Evolutionary conservation across 2,113 vertebrate genomes (phyloP), one percentile per base, ranked within the genome.

Genomic region (Oxyruncus cristatus): DNA sequence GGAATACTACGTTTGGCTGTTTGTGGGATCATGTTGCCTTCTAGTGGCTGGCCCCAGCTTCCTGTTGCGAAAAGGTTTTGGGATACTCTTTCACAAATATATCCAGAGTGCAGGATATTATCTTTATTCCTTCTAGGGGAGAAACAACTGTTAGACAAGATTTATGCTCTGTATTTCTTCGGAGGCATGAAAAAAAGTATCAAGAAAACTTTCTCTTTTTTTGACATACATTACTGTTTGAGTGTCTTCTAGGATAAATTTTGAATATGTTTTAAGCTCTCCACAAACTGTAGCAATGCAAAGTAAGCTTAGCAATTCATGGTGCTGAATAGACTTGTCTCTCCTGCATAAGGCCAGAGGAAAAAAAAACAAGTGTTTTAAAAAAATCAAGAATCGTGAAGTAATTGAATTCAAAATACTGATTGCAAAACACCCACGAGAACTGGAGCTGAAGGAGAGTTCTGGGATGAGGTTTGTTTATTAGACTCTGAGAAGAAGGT

Each of bases 1-100:
- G 37, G 9, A 88, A 18, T 23, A 17, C 9, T 39, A 28, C 39
- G 23, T 91, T 58, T 35, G 73, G 22, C 78, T 79, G 74, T 96
- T 80, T 26, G 84, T 96, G 93, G 82, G 93, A 79, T 87, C 88
- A 77, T 33, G 92, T 97, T 97, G 97, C 96, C 94, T 95, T 96
- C 97, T 96, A 96, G 97, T 96, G 96, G 95, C 84, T 96, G 95
- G 33, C 67, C 72, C 59, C 50, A 58, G 76, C 28, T 88, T 32
- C 59, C 52, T 72, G 0, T 0, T 32, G 66, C 44, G 72, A 44
- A 39, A 84, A 81, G 23, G 3, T 87, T 85, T 87, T 53, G 41
- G 44, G 28, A 61, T 30, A 32, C 19, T 75, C 49, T 41, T 88
- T 47, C 52, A 44, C 47, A 88, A 62, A 66, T 4, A 12, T 15